Evolutionary conservation across 2,888 invertebrate species (phyloP).

Genomic region (Ophioninae sp.): DNA sequence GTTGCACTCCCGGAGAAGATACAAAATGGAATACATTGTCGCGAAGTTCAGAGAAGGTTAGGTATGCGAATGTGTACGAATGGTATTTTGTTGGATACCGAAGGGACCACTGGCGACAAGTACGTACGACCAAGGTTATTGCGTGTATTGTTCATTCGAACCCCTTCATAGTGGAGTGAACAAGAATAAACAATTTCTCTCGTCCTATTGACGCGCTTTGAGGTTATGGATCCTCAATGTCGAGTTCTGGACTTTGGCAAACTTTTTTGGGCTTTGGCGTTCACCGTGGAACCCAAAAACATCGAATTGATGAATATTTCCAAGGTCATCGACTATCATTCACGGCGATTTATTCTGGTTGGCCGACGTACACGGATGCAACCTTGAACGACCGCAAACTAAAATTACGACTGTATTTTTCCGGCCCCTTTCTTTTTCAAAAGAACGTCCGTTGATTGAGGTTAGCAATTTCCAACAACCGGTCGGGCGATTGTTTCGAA

Average conservation of each 20-base stretch:
- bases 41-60: neutral
- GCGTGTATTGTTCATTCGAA: neutral
- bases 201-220: neutral
- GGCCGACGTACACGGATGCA: too few species aligned
- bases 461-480: too few species aligned
- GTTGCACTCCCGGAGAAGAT: neutral
- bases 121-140: neutral
- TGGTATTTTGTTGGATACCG: neutral
- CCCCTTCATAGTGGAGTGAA: neutral
- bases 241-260: neutral
- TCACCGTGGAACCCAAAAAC: neutral
- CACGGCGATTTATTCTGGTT: neutral
- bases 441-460: too few species aligned
- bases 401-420: too few species aligned
- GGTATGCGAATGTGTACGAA: neutral
- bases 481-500: too few species aligned
- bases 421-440: too few species aligned
- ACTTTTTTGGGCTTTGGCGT: neutral
- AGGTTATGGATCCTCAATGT: neutral
- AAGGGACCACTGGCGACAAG: neutral
- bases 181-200: neutral
- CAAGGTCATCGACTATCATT: neutral
- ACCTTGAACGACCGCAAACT: too few species aligned
- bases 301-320: neutral
- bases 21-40: neutral